Evolutionary conservation across 2,113 vertebrate species (phyloP).

Genomic region (Gadus macrocephalus): DNA sequence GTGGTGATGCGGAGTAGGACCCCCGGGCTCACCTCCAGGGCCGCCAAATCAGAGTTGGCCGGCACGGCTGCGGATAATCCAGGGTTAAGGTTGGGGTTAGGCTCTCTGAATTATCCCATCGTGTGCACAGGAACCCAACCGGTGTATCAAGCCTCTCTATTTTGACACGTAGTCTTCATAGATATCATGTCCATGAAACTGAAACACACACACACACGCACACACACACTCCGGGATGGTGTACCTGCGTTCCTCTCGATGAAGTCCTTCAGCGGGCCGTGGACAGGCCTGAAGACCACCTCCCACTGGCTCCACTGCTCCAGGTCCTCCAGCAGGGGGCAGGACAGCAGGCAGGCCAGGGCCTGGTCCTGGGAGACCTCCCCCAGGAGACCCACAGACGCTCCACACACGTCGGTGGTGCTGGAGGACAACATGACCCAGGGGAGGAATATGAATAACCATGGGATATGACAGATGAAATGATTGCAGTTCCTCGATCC

Average conservation of each 20-base stretch:
- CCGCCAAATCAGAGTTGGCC: conserved; percentile 65
- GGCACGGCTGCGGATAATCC: background rate
- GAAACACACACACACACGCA: no score
- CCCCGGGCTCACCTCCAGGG: conserved; percentile 68
- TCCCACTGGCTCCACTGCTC: conserved; percentile 76
- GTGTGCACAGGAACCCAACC: no score
- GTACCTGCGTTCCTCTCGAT: conserved; percentile 67
- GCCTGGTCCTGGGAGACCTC: conserved; percentile 63
- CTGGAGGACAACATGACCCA: conserved; percentile 15
- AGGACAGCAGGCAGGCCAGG: conserved; percentile 62
- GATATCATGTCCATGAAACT: no score
- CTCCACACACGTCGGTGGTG: conserved; percentile 31
- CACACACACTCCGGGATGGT: background rate
- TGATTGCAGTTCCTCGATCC: no score
- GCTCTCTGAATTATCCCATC: no score
- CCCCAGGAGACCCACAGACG: conserved; percentile 63
- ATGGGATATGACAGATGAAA: no score
- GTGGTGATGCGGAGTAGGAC: conserved; percentile 68
- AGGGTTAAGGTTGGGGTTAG: no score
- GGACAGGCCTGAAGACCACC: conserved; percentile 65
- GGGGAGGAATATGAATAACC: no score
- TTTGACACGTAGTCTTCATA: no score
- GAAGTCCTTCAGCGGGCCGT: conserved; percentile 72
- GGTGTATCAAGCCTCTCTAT: no score
- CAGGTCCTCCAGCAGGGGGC: conserved; percentile 74